These are phyloP conservation scores for Dryobates pubescens DNA, from an alignment of 2,797 vertebrate species.

Conservation along the genomic window DNA sequence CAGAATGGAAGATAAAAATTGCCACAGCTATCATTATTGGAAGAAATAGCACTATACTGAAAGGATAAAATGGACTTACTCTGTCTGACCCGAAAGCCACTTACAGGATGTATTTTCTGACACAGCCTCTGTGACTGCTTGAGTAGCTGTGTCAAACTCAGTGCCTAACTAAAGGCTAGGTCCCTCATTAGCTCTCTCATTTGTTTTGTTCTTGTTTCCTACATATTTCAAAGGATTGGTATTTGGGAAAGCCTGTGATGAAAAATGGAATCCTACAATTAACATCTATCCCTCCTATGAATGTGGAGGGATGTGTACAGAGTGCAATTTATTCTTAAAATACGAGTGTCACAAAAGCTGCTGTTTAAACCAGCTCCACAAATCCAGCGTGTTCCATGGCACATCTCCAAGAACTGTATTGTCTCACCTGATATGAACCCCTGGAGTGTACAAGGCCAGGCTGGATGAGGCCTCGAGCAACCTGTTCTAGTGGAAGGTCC, in stretches of 20 bases:
- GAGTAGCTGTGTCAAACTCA: neutral
- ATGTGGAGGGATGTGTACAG: neutral
- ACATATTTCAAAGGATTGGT: rapidly evolving
- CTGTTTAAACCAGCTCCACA: neutral
- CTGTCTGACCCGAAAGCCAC: slow-evolving; percentile 21
- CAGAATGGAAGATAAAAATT: slow-evolving; percentile 44
- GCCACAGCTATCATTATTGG: slow-evolving; percentile 34
- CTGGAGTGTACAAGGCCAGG: too few relatives aligned
- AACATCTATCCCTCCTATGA: neutral
- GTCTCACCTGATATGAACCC: neutral
- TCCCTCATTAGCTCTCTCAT: neutral
- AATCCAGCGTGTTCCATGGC: neutral
- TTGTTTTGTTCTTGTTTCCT: neutral
- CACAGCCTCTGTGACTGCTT: neutral
- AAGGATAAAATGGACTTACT: slow-evolving; percentile 46
- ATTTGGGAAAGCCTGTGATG: neutral
- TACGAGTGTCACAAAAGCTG: neutral
- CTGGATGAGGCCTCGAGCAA: too few relatives aligned
- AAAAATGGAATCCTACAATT: neutral
- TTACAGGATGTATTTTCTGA: slow-evolving; percentile 27
- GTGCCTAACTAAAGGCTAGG: neutral
- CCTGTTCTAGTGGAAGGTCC: too few relatives aligned
- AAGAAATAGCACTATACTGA: slow-evolving; percentile 44
- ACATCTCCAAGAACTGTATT: neutral
- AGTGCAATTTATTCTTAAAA: neutral